Conservation (phyloP, 2,113 vertebrate genomes). For the Spermophilus dauricus region DNA sequence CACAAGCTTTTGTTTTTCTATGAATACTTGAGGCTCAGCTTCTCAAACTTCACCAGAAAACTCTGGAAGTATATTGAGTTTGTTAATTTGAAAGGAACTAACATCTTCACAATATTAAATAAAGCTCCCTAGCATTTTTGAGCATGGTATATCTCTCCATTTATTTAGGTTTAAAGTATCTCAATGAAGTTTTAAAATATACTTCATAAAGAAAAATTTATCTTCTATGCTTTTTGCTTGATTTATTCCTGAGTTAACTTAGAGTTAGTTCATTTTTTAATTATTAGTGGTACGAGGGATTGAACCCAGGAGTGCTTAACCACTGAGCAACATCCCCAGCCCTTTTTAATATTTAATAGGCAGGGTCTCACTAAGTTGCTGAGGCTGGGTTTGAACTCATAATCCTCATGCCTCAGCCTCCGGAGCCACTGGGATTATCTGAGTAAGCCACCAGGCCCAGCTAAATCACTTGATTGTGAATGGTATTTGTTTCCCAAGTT, state of each 20-base stretch:
- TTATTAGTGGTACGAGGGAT: no score
- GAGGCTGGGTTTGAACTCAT: no score
- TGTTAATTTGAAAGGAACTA: background rate
- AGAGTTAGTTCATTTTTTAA: no score
- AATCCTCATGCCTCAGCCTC: no score
- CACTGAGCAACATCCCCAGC: no score
- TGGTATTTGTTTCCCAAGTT: background rate
- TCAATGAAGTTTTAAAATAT: conserved; percentile 14
- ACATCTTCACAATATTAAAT: background rate
- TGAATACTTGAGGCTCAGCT: background rate
- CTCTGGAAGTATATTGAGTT: background rate
- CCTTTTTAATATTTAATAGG: no score
- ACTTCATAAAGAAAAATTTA: background rate
- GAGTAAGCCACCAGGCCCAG: no score
- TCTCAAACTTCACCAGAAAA: background rate
- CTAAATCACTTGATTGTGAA: background rate
- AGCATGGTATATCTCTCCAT: background rate
- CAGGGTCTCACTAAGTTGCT: no score
- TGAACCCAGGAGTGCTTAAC: no score
- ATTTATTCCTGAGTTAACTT: background rate
- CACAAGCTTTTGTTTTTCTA: background rate
- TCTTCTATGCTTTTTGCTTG: background rate
- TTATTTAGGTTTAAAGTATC: background rate
- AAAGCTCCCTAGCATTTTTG: background rate
- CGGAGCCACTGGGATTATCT: no score